Evolutionary conservation across 2,797 vertebrate species (phyloP), one percentile per base, ranked within the genome.

Genomic region (Hybognathus amarus): DNA sequence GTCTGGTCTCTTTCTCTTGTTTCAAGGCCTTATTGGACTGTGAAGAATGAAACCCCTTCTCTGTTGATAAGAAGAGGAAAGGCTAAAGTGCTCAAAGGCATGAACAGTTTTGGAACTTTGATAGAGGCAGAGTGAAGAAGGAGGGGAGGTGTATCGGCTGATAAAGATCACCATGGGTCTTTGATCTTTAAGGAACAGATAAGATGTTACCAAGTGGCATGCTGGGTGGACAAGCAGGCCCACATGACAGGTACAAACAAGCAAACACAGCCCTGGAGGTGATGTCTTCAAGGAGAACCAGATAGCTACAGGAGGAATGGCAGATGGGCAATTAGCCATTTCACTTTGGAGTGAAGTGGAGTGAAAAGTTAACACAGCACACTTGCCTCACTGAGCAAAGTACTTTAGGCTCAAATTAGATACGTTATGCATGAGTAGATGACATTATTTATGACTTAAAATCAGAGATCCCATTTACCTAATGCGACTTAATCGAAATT

Each of bases 211-310:
- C 91, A 91, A 91, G 94, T 91, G 92, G 93, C 94, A 91, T 93
- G 94, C 94, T 93, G 94, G 91, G 94, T 56, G 87, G 91, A 94
- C 93, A 90, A 95, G 93, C 90, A 88, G 88, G 93, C 90, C 86
- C 80, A 93, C 93, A 92, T 87, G 89, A 90, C 95, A 93, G 93
- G 95, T 94, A 95, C 94, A 95, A 95, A 95, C 94, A 95, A 93
- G 94, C 90, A 82, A 82, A 85, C 77, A 47, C 64, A 84, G 24
- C 87, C 86, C 79, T 88, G 90, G 93, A 91, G 73, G 91, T 93
- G 90, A 90, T 87, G 76, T 45, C 84, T 87, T 61, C 64, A 75
- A 83, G 79, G 73, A 82, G 76, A 52, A 20, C 30, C 76, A 89
- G 80, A 93, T 90, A 90, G 89, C 84, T 74, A 86, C 85, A 70